Conservation (phyloP, 2,797 vertebrate species). For the Threskiornis aethiopicus region DNA sequence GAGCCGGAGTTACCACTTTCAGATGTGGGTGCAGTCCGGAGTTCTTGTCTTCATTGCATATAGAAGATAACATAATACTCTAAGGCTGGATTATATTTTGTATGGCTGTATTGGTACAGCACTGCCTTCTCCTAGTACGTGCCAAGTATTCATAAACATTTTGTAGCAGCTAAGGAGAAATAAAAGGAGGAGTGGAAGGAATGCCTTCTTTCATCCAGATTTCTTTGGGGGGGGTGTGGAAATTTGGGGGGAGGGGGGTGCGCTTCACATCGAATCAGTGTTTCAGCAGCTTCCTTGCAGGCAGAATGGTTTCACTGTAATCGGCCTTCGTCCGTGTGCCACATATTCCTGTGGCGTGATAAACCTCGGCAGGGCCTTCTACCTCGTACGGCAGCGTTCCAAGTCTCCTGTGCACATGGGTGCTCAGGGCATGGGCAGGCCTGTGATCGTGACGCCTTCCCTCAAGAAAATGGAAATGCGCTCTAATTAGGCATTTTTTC, state of each 20-base stretch:
- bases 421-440: neutral
- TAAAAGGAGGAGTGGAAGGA: neutral
- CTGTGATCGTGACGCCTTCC: neutral
- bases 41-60: fast-evolving
- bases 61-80: neutral
- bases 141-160: neutral
- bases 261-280: neutral
- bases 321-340: neutral
- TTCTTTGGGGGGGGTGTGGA: neutral
- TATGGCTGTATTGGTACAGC: neutral
- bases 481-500: constrained; percentile 6
- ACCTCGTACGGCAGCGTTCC: neutral
- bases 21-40: neutral
- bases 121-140: neutral
- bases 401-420: neutral
- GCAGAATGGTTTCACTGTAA: neutral
- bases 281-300: neutral
- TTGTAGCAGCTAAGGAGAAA: neutral
- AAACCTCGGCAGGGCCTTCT: neutral
- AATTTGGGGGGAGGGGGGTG: no score
- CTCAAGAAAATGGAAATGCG: neutral
- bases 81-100: neutral
- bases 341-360: neutral
- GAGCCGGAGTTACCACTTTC: neutral
- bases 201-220: neutral